Base-by-base conservation (phyloP, 2,888 invertebrate genomes). In the Phalangium opilio region DNA sequence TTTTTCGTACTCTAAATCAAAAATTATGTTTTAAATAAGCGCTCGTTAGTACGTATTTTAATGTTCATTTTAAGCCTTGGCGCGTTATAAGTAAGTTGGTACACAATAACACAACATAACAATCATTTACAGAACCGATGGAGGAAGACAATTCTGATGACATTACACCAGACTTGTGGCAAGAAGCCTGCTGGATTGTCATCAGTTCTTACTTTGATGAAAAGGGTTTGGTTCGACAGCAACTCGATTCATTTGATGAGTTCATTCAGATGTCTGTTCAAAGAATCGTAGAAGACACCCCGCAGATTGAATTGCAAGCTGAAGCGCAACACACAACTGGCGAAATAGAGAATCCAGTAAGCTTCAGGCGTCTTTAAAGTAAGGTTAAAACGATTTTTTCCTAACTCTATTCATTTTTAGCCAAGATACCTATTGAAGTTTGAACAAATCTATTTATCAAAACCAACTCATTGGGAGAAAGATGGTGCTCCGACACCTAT, bases 231-330 rank as follows among this genome's bases (percentile, higher is more conserved):
- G 98, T 99, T 39, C 78, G 98, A 44, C 98, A 99, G 66, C 98
- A 99, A 65, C 73, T 99, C 58, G 98, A 99, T 67, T 96, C 95
- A 62, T 98, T 98, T 64, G 96, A 98, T 73, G 98, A 98, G 71
- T 98, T 98, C 64, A 96, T 98, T 64, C 96, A 93, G 68, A 98
- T 98, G 96, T 95, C 95, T 8, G 95, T 98, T 7, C 98, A 99
- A 66, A 75, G 96, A 56, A 99, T 99, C 60, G 96, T 99, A 1
- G 98, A 98, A 71, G 98, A 99, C 68, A 91, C 96, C 0, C 98
- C 96, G 3, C 87, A 86, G 47, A 95, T 99, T 58, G 96, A 98
- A 62, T 71, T 99, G 38, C 87, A 73, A 55, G 95, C 96, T 1
- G 98, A 99, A 71, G 91, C 93, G 0, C 96, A 98, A 64, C 96